Conservation (phyloP, 2,797 vertebrate genomes). For the Chelmon rostratus region DNA sequence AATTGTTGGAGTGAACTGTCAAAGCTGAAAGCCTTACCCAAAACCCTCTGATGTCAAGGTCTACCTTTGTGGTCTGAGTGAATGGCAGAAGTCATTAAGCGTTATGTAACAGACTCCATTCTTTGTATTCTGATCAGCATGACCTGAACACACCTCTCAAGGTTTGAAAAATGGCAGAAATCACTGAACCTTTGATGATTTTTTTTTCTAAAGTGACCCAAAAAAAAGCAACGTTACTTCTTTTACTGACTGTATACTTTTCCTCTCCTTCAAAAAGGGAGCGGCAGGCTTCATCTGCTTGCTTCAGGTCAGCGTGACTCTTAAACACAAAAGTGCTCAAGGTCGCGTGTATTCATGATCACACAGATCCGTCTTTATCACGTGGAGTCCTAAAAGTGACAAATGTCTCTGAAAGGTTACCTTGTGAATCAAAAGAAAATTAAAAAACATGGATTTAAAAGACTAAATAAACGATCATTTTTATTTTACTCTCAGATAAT, state of each 20-base stretch:
- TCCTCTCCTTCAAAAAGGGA: neutral
- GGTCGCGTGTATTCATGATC: neutral
- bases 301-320: slow-evolving; percentile 10
- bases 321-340: neutral
- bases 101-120: slow-evolving; percentile 17
- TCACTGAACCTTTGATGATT: neutral
- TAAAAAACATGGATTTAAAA: too few species aligned
- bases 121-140: neutral
- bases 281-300: neutral
- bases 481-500: neutral
- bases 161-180: neutral
- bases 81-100: neutral
- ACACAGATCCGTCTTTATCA: neutral
- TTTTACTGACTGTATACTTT: neutral
- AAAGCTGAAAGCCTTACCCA: neutral
- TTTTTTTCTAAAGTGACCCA: neutral
- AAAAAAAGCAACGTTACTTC: neutral
- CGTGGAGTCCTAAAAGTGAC: neutral
- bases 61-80: neutral
- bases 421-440: neutral
- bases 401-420: neutral
- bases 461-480: neutral
- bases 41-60: slow-evolving; percentile 6
- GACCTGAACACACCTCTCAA: neutral
- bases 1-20: neutral